phyloP scores from a whole-genome alignment of 2,113 vertebrate species.

The Bubalus kerabau region DNA sequence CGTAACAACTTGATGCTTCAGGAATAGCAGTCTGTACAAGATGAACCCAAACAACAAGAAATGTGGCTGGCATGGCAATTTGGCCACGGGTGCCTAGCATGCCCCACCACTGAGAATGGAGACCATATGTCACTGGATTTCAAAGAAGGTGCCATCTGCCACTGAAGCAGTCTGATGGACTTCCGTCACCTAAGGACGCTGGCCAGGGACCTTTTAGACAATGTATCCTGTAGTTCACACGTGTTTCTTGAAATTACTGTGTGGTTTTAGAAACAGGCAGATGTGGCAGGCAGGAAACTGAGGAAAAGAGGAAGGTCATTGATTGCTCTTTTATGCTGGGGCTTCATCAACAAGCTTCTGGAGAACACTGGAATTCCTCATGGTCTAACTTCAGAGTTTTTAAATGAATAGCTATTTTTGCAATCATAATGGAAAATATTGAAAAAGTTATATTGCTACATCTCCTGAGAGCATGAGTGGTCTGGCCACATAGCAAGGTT shows the following conservation, averaged over 20 bases:
- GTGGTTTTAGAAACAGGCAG: background rate
- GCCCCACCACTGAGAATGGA: background rate
- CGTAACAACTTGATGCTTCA: fast-evolving
- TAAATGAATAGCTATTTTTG: background rate
- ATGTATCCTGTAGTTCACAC: background rate
- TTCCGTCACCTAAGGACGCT: background rate
- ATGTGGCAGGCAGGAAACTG: background rate
- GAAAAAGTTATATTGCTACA: background rate
- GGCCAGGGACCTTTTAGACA: constrained; percentile 38
- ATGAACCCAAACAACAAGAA: background rate
- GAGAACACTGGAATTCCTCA: background rate
- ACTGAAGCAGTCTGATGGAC: background rate
- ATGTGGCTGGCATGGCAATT: background rate
- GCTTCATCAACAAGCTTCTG: background rate
- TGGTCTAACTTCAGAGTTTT: background rate
- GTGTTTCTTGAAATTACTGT: background rate
- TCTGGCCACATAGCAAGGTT: background rate
- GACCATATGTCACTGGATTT: constrained; percentile 42
- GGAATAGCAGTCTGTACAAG: background rate
- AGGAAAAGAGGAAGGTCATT: background rate
- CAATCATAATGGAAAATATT: background rate
- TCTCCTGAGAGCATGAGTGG: background rate
- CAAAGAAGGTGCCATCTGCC: constrained; percentile 49
- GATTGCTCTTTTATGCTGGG: background rate
- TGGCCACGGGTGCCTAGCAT: background rate